Conservation (phyloP, 2,888 invertebrate genomes). For the Cerceris ruficornis region DNA sequence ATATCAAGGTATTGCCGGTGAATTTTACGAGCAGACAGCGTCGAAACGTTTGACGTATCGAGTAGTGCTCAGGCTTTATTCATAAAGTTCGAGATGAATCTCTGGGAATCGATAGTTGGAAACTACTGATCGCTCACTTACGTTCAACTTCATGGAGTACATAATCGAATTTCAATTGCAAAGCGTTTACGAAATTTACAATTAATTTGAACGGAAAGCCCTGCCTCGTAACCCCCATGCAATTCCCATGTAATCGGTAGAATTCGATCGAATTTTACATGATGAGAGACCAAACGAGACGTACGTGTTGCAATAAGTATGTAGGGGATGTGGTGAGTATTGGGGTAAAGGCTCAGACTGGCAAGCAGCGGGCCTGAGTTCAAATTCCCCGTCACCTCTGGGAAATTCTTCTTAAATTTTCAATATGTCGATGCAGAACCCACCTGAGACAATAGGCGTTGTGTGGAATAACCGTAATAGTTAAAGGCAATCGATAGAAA, state of each 20-base stretch:
- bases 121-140: constrained; percentile 38
- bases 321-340: too few species aligned
- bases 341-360: too few species aligned
- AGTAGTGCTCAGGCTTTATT: constrained; percentile 9
- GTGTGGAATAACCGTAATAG: too few species aligned
- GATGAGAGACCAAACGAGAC: background rate
- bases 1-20: background rate
- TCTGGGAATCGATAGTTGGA: constrained; percentile 30
- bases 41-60: constrained; percentile 13
- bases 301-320: too few species aligned
- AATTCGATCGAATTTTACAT: background rate
- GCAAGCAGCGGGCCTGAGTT: too few species aligned
- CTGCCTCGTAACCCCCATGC: background rate
- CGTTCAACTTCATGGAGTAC: constrained; percentile 19
- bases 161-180: constrained; percentile 40
- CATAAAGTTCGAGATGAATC: constrained; percentile 24
- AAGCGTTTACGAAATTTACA: constrained; percentile 33
- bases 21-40: background rate
- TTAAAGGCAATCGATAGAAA: too few species aligned
- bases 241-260: constrained; percentile 5
- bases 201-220: constrained; percentile 25
- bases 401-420: too few species aligned
- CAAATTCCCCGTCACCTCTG: too few species aligned
- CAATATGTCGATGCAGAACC: too few species aligned
- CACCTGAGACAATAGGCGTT: too few species aligned